Evolutionary conservation across 2,113 vertebrate genomes (phyloP), one percentile per base, ranked within the genome.

Genomic region (Scortum barcoo): DNA sequence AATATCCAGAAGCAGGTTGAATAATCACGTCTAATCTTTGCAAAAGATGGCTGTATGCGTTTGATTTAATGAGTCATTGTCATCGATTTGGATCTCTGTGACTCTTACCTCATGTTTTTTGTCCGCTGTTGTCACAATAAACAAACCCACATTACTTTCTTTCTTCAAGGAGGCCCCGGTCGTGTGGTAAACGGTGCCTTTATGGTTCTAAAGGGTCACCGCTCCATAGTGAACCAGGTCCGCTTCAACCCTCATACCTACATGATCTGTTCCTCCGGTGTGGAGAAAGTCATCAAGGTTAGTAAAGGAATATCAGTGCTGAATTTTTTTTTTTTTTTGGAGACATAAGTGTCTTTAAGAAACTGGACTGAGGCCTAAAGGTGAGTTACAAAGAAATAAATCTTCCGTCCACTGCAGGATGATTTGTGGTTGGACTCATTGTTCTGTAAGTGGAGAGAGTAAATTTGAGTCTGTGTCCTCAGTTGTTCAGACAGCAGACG

Each of bases 271-370:
- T 99, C 98, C 78, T 99, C 98, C 0, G 98, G 98, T 0, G 98
- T 99, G 80, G 98, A 99, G 94, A 99, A 99, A 91, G 98, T 99
- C 89, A 99, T 99, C 94, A 99, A 99, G 98, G 98, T 99, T 62
- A 96, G 96, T 87, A 5, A 38, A 0, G 0, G 0, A 70, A 28
- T 0, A 10, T 16, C 16, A 17, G 2, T 14, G 3, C 20, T 30
- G 33, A 48, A 30, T n/a, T 26, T 28, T 30, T 12, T n/a, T n/a
- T n/a, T n/a, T n/a, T n/a, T n/a, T n/a, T n/a, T n/a, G n/a, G 17
- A 44, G 26, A 42, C 38, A 5, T 44, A 0, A 10, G 2, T 24
- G n/a, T 50, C 42, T 62, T 40, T 51, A 13, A 60, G 3, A 48
- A n/a, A 7, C 70, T 44, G 30, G 38, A 58, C 14, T 16, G 16